Conservation (phyloP, 2,888 invertebrate genomes). For the Sipha maydis region DNA sequence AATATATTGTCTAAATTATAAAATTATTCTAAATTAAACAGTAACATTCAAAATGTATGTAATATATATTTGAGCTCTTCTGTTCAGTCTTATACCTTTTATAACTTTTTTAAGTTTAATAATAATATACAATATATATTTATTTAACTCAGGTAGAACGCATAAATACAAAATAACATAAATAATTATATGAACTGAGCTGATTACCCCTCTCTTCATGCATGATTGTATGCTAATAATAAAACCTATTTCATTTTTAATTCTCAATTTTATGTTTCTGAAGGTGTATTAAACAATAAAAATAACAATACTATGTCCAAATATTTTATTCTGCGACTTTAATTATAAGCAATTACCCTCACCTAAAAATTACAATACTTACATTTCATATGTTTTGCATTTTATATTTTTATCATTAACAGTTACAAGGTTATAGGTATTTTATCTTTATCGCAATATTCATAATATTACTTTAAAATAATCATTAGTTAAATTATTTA, state of each 20-base stretch:
- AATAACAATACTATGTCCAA: not conserved
- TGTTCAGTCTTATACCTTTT: not conserved
- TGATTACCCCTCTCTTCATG: no score
- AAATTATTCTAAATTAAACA: not conserved
- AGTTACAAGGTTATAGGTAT: not conserved
- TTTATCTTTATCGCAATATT: not conserved
- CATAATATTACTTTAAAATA: not conserved
- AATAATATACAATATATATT: no score
- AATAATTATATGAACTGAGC: no score
- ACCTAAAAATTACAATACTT: not conserved
- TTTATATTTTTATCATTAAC: not conserved
- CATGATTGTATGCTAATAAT: no score
- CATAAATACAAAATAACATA: no score
- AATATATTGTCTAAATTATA: not conserved
- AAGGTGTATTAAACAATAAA: not conserved
- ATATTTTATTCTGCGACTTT: not conserved
- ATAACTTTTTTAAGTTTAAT: not conserved
- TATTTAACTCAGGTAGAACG: no score
- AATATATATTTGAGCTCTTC: not conserved
- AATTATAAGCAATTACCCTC: not conserved
- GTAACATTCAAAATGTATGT: not conserved
- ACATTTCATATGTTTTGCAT: no score
- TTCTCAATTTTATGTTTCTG: not conserved
- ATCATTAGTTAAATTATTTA: not conserved
- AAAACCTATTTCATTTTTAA: not conserved